Evolutionary conservation across 2,113 vertebrate species (phyloP), one percentile per base, ranked within the genome.

Genomic region (Hassar affinis): DNA sequence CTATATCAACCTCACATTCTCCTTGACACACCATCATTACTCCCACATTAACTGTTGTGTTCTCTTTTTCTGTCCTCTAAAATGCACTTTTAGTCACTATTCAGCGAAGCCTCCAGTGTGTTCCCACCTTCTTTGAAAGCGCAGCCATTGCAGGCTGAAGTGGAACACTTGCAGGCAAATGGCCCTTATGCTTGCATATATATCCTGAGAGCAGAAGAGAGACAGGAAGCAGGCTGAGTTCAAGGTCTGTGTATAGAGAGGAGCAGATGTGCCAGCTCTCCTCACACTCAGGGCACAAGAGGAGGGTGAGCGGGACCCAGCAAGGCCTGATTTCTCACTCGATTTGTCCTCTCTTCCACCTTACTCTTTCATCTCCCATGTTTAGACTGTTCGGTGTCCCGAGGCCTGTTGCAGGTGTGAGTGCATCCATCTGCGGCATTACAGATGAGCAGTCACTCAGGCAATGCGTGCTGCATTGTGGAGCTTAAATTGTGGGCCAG

Each of bases 241-340:
- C 66, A 83, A 66, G 80, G 33, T 64, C 51, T 77, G 78, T 47
- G 8, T n/a, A 49, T 57, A 42, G 68, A 82, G 62, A 76, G 17
- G 30, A 87, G 62, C 80, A 87, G 86, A 82, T 85, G 83, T 22
- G 30, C 38, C n/a, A 7, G 57, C 59, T 79, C 38, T 62, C 45
- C 78, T 62, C 45, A 64, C 45, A 62, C 59, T 79, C 15, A 49
- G 59, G 51, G 66, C 61, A 78, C 27, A 54, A 69, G 68, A 69
- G 59, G 42, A 82, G 61, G 33, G 51, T 52, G 75, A 81, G 75
- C 52, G 68, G 78, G 38, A n/a, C 27, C 27, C 33, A 35, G 69
- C 15, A 15, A 52, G 83, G 45, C 72, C 52, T 4, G 83, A 87
- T 78, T 86, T 84, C 82, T 76, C 85, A 84, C 81, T 80, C 52